These are phyloP conservation scores for Pediacus dermestoides DNA, from an alignment of 2,888 invertebrate species.

Conservation along the genomic window DNA sequence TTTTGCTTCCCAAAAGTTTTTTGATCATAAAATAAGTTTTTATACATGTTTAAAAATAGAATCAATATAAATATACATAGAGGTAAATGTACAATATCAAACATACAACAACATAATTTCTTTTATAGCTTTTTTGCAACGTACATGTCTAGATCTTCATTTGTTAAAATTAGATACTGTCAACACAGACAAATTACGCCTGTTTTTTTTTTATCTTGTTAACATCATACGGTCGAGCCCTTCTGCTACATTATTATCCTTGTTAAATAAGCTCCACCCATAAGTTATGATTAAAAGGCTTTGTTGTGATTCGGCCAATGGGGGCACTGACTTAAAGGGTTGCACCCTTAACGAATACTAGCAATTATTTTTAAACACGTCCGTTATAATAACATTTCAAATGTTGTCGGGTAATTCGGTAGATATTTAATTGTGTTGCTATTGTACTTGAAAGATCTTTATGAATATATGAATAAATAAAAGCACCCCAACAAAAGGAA, in stretches of 20 bases:
- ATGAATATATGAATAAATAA: too few relatives aligned
- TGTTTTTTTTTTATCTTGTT: constrained; percentile 30
- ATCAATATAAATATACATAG: too few relatives aligned
- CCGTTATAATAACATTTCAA: constrained; percentile 42
- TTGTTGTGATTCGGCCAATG: constrained; percentile 31
- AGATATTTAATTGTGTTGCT: constrained; percentile 41
- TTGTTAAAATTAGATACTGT: constrained; percentile 22
- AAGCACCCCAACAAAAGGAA: too few relatives aligned
- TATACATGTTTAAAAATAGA: too few relatives aligned
- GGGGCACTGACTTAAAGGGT: constrained; percentile 27
- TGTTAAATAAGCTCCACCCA: constrained; percentile 32
- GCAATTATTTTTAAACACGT: constrained; percentile 43
- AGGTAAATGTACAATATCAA: too few relatives aligned
- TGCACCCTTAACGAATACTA: constrained; percentile 22
- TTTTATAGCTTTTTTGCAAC: too few relatives aligned
- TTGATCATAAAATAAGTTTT: too few relatives aligned
- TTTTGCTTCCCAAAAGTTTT: too few relatives aligned
- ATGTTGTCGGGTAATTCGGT: constrained; percentile 35
- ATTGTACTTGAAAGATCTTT: constrained; percentile 39
- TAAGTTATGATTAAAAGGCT: constrained; percentile 36
- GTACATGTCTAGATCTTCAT: constrained; percentile 20
- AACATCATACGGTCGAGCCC: constrained; percentile 28
- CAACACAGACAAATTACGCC: too few relatives aligned
- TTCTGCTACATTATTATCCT: constrained; percentile 21
- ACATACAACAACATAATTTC: too few relatives aligned